Percentiles rank a stretch among this genome's conserved stretches.
phyloP scores from a whole-genome alignment of 2,113 vertebrate species.

The Heptranchias perlo region DNA sequence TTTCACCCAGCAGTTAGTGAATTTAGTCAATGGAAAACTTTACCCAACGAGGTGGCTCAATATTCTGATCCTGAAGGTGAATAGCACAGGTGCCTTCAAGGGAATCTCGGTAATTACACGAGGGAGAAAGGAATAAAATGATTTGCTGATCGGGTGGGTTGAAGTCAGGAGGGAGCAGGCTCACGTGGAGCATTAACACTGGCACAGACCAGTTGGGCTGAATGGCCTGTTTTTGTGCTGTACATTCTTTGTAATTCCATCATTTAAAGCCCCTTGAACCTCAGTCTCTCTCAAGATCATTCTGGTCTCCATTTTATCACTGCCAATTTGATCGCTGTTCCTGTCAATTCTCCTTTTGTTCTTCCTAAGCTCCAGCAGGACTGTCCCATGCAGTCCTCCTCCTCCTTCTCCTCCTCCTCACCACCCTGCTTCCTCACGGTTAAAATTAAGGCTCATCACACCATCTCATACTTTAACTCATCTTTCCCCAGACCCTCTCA shows the following conservation, averaged over 20 bases:
- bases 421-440: neutral
- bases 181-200: too few relatives aligned
- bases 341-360: too few relatives aligned
- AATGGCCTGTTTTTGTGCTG: too few relatives aligned
- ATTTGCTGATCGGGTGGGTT: neutral
- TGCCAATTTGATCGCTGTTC: neutral
- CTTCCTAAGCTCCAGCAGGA: neutral
- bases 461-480: neutral
- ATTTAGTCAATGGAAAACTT: neutral
- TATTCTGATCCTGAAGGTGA: neutral
- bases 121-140: neutral
- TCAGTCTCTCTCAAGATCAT: neutral
- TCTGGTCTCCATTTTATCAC: neutral
- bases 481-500: neutral
- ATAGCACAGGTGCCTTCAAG: neutral
- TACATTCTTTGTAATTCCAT: too few relatives aligned
- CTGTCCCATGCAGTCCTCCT: neutral
- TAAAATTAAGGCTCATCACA: neutral
- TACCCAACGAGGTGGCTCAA: neutral
- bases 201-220: too few relatives aligned
- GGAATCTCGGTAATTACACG: neutral
- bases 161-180: neutral
- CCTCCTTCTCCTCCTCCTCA: too few relatives aligned
- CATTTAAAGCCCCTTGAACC: too few relatives aligned
- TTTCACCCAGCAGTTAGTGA: neutral